Base-by-base conservation (phyloP, 2,113 vertebrate species). In the Sisor rabdophorus region DNA sequence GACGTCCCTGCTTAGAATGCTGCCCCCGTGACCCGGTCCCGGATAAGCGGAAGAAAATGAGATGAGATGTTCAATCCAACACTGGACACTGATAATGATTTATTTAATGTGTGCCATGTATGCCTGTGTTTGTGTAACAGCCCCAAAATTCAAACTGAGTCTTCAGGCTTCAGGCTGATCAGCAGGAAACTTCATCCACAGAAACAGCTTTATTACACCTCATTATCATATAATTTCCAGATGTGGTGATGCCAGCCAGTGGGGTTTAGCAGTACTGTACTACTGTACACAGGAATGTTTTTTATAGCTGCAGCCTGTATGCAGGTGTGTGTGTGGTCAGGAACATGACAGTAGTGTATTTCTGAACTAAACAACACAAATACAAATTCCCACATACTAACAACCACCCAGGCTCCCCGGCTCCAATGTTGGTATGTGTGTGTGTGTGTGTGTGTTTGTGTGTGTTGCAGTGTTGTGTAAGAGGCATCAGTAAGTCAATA, bases 151-250 rank as follows among this genome's bases (percentile, higher is more conserved):
- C 54, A 47, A 22, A 17, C 48, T 17, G 13, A 73, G 59, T 58
- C 48, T 44, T 32, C 1, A 47, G n/a, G 68, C 60, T 54, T 30
- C 16, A 55, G 54, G 52, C 36, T 70, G 67, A 75, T 74, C 53
- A 80, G 69, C 79, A 32, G 65, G 78, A 79, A 84, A 82, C 44
- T 59, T 83, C 79, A 82, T 82, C 36, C 81, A 80, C 82, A 70
- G 76, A 54, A 80, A 84, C 84, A 77, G 64, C 61, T 69, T 82
- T 76, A 84, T 84, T 78, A 71, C 71, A 61, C 72, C 81, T 71
- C 20, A 83, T 85, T 83, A 83, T 87, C 78, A 84, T 83, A 88
- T 88, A 30, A 79, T 86, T 86, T 88, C 85, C 86, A 88, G 84
- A 85, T 89, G 85, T 83, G 67, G 40, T 44, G 40, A 44, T 44